Evolutionary conservation across 2,888 invertebrate genomes (phyloP).

Genomic region (Drosophila vallismaia): DNA sequence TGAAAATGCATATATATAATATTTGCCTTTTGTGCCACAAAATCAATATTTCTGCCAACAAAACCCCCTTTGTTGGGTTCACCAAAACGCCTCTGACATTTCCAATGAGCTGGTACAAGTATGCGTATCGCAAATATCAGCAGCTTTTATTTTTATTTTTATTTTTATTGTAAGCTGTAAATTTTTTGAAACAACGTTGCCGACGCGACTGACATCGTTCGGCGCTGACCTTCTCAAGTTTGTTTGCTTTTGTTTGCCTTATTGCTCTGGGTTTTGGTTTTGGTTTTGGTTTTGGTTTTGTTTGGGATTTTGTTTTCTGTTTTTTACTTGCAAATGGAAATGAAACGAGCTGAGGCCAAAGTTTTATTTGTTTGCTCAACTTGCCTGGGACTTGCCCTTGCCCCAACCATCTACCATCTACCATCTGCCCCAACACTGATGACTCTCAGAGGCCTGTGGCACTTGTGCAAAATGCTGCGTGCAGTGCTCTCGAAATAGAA

Average conservation of each 20-base stretch:
- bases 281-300: constrained; percentile 19
- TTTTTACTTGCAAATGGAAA: constrained; percentile 10
- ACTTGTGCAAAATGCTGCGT: constrained; percentile 51
- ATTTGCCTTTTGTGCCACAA: not conserved
- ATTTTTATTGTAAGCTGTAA: constrained; percentile 68
- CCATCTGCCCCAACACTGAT: not conserved
- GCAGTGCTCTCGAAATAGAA: constrained; percentile 61
- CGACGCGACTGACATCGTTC: constrained; percentile 39
- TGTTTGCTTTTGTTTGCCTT: constrained; percentile 49
- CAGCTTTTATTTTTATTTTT: constrained; percentile 44
- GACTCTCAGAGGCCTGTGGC: constrained; percentile 7
- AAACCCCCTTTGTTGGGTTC: constrained; percentile 6
- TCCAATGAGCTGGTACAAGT: constrained; percentile 10
- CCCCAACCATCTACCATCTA: not conserved
- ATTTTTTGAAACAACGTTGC: constrained; percentile 55
- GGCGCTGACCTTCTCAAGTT: constrained; percentile 75
- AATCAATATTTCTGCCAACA: constrained; percentile 1
- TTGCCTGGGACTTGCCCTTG: constrained; percentile 34
- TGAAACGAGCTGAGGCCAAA: constrained; percentile 49
- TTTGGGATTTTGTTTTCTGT: not conserved
- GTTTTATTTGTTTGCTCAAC: constrained; percentile 66
- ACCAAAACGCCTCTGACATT: constrained; percentile 31
- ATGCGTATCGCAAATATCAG: constrained; percentile 28
- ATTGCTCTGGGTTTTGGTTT: constrained; percentile 31
- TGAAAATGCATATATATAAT: too few species aligned